Evolutionary conservation across 2,888 invertebrate species (phyloP), one percentile per base, ranked within the genome.

Genomic region (Campaea margaritaria): DNA sequence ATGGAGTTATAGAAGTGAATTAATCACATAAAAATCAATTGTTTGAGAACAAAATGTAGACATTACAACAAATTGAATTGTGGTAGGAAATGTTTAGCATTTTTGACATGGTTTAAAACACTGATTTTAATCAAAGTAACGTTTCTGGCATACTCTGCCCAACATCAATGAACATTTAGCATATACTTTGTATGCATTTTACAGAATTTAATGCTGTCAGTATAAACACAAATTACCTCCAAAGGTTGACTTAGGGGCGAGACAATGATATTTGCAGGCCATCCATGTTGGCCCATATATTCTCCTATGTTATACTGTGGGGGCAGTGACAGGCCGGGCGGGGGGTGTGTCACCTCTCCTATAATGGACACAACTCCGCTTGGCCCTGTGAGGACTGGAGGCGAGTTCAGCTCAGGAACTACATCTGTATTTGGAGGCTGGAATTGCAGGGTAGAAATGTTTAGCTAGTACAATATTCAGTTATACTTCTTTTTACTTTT

Each of bases 251-350:
- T 89, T 49, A 91, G 67, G 55, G 90, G 82, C 66, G 89, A 82
- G 7, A 92, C 89, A 64, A 93, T 90, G 62, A 91, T 89, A 67
- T 91, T 91, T 3, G 86, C 82, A 41, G 89, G 86, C 93, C 93
- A 93, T 16, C 86, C 76, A 58, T 89, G 89, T 65, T 87, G 93
- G 39, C 85, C 87, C 56, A 92, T 86, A 64, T 87, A 93, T 50
- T 93, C 93, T 51, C 82, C 87, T 70, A 93, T 85, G 68, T 85
- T 89, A 73, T 91, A 92, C 70, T 92, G 93, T 60, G 93, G 69
- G 0, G 69, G 91, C 48, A 93, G 65, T 0, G 93, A 89, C 56
- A 93, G 72, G 5, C 93, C 93, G 0, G 92, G 92, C 0, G 93
- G 93, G 0, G 92, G 88, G 57, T 88, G 91, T 12, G 87, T 79